A percentile compares a stretch with the other conserved stretches of the same genome.
Evolutionary conservation across 1,140 invertebrate genomes (phyloP).

Genomic region (Brachionus rotundiformis): DNA sequence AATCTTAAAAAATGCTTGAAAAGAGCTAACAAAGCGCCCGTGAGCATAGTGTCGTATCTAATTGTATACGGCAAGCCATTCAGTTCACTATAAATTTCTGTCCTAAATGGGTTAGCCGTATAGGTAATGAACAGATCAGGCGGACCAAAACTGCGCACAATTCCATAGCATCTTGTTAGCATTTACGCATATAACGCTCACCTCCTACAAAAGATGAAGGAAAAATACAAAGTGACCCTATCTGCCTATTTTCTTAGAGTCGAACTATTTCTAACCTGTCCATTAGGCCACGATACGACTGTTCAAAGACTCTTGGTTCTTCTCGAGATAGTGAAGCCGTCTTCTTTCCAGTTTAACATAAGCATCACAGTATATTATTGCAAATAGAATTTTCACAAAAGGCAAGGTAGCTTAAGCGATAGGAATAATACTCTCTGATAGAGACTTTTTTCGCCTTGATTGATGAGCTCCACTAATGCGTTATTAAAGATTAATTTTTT

Average conservation of each 20-base stretch:
- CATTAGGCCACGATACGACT: slow-evolving; percentile 8
- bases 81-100: slow-evolving; percentile 61
- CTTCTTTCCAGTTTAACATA: slow-evolving; percentile 61
- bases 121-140: slow-evolving; percentile 56
- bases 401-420: background rate
- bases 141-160: slow-evolving; percentile 53
- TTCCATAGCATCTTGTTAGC: slow-evolving; percentile 54
- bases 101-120: slow-evolving; percentile 57
- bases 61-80: slow-evolving; percentile 55
- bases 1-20: no score
- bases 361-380: slow-evolving; percentile 35
- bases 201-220: slow-evolving; percentile 24
- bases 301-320: background rate
- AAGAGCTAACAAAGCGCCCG: no score
- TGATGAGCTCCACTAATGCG: background rate
- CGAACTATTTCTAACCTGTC: background rate
- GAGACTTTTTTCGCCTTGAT: background rate
- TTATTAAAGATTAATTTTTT: background rate
- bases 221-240: slow-evolving; percentile 6
- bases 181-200: slow-evolving; percentile 6
- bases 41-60: background rate
- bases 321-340: slow-evolving; percentile 54
- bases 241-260: background rate
- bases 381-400: background rate
- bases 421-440: background rate